A percentile compares a stretch with the other conserved stretches of the same genome.
phyloP scores from a whole-genome alignment of 2,113 vertebrate species.

The Eulemur macaco region DNA sequence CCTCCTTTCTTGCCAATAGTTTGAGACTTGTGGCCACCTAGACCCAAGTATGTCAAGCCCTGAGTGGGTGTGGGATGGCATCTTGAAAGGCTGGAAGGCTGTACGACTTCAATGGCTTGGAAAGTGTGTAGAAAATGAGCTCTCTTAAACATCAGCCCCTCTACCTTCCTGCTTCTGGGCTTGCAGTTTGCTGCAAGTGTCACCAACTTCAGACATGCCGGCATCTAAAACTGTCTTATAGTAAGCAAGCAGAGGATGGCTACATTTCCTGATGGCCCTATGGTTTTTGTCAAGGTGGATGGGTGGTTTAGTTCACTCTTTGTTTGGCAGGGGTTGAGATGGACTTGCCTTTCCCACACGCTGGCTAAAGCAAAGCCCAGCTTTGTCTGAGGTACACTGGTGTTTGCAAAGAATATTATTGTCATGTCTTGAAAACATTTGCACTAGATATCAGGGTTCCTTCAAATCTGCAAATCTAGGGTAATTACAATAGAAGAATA shows the following conservation, averaged over 20 bases:
- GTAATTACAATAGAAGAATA: conserved; percentile 17
- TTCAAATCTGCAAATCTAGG: not conserved
- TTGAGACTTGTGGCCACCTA: not conserved
- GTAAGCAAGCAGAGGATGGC: not conserved
- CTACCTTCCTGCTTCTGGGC: not conserved
- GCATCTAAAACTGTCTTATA: not conserved
- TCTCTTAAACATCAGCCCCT: not conserved
- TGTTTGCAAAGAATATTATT: not conserved
- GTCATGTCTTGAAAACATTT: not conserved
- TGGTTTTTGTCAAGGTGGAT: not conserved
- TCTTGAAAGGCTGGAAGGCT: not conserved
- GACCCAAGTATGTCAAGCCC: not conserved
- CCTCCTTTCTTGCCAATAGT: not conserved
- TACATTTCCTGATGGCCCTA: not conserved
- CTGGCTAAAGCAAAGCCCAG: not conserved
- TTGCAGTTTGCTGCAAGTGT: not conserved
- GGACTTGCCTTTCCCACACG: not conserved
- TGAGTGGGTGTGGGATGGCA: not conserved
- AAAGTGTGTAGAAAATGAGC: not conserved
- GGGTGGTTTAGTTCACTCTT: not conserved
- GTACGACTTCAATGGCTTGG: not conserved
- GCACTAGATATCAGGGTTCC: not conserved
- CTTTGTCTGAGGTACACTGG: not conserved
- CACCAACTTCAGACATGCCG: not conserved
- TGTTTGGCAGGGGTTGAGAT: not conserved